Base-by-base conservation (phyloP, 1,140 invertebrate species). In the Psix sp. region DNA sequence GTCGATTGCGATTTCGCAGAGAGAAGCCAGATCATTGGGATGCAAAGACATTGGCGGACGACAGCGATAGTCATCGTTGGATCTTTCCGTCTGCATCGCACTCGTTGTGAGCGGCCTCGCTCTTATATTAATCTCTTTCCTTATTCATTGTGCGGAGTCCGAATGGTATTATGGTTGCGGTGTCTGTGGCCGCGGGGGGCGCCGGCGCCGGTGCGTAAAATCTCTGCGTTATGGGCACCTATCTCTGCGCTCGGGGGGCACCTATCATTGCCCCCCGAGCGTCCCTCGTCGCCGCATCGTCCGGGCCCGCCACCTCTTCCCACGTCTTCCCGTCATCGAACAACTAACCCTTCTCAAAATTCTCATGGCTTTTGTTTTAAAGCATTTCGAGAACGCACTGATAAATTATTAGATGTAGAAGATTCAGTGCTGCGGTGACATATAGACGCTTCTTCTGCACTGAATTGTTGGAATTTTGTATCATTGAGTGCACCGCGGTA, bases 121-220 rank as follows among this genome's bases (percentile, higher is more conserved):
- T 35, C 66, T 70, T 70, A 49, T 68, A 60, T 70, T 75, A 70
- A 73, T 63, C 62, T 73, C 60, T 66, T 65, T 63, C 33, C 65
- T 68, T 54, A 65, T 70, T 65, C 63, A 63, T 72, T 75, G 45
- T 52, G 63, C 43, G 29, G 10, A 48, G 75, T 67, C 72, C 72
- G 66, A 45, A 77, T 71, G 65, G 80, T 83, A 84, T 83, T 84
- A 83, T 84, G 76, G 78, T 82, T 77, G 82, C 84, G 82, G 84
- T 79, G 86, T 87, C 86, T 87, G 85, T 84, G 85, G 81, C 85
- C 82, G 84, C 86, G 84, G 86, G 86, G 85, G 85, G 86, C 84
- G 79, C 82, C 84, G 86, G 86, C 85, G 86, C 86, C 86, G 82
- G 77, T 82, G 81, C 82, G 82, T 87, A 87, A 87, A 87, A 77